A percentile compares a stretch with the other conserved stretches of the same genome.
Evolutionary conservation across 2,113 vertebrate genomes (phyloP).

Genomic region (Columba livia): DNA sequence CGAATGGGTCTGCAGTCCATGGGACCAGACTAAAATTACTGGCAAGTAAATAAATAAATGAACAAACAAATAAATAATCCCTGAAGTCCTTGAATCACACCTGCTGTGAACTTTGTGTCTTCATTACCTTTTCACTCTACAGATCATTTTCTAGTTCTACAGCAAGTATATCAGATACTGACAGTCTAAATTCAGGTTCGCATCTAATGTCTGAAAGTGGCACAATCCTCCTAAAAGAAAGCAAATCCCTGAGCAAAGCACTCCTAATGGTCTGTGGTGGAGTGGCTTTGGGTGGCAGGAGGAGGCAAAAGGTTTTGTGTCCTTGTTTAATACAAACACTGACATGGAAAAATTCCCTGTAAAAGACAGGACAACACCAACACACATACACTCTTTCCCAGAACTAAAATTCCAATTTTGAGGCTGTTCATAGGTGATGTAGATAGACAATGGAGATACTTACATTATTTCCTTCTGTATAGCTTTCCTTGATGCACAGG

Average conservation of each 20-base stretch:
- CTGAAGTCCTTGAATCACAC: not conserved
- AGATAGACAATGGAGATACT: conserved; percentile 57
- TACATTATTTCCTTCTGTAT: conserved; percentile 87
- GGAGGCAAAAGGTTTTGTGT: not conserved
- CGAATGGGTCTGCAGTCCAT: not conserved
- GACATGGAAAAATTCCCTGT: not conserved
- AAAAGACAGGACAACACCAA: not conserved
- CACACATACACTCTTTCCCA: not conserved
- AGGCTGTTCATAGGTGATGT: not conserved
- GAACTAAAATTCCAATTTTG: not conserved
- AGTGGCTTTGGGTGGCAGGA: not conserved
- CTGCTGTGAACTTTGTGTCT: not conserved
- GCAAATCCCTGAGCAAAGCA: not conserved
- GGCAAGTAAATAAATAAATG: not conserved
- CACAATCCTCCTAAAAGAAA: not conserved
- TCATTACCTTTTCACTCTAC: not conserved
- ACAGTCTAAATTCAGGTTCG: not conserved
- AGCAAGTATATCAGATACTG: not conserved
- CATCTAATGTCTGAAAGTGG: not conserved
- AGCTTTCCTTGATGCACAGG: conserved; percentile 82
- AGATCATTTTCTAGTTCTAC: not conserved
- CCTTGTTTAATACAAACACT: not conserved
- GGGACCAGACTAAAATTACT: not conserved
- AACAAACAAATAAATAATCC: not conserved
- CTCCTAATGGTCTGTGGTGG: not conserved